A percentile compares a stretch with the other conserved stretches of the same genome.
Evolutionary conservation across 1,140 invertebrate genomes (phyloP).

Genomic region (Orussus abietinus): DNA sequence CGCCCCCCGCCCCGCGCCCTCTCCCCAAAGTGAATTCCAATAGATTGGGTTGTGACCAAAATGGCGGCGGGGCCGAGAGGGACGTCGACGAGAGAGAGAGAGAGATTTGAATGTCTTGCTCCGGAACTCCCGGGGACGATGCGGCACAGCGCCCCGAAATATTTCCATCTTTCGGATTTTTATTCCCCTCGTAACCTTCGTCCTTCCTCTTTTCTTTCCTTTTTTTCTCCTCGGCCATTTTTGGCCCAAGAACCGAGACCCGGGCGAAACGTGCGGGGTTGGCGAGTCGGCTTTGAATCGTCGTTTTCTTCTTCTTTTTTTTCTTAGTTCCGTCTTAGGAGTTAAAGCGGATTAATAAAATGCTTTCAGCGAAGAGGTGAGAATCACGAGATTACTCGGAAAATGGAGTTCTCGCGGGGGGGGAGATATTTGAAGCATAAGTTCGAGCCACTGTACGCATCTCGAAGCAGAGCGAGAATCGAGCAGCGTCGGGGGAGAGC

Average conservation of each 20-base stretch:
- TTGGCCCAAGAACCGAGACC: too few species aligned
- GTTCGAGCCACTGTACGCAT: background rate
- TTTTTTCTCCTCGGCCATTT: too few species aligned
- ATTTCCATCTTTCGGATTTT: too few species aligned
- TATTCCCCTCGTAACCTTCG: too few species aligned
- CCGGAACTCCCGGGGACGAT: conserved; percentile 24
- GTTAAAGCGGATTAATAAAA: background rate
- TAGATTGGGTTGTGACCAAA: conserved; percentile 32
- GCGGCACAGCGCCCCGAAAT: conserved; percentile 14
- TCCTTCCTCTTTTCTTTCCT: too few species aligned
- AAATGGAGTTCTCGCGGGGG: background rate
- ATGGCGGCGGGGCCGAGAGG: conserved; percentile 1
- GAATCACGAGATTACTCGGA: background rate
- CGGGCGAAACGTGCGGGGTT: conserved; percentile 1
- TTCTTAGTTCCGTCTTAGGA: too few species aligned
- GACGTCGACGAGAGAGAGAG: conserved; percentile 6
- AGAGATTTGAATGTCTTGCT: conserved; percentile 36
- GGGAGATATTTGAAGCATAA: background rate
- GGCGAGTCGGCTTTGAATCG: background rate
- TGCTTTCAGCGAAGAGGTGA: background rate
- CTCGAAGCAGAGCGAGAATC: conserved; percentile 4
- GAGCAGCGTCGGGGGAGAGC: background rate
- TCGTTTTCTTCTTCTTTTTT: background rate
- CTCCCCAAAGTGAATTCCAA: conserved; percentile 34
- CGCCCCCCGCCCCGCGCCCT: conserved; percentile 1